phyloP scores from a whole-genome alignment of 2,113 vertebrate species.

The Thalassoma bifasciatum region DNA sequence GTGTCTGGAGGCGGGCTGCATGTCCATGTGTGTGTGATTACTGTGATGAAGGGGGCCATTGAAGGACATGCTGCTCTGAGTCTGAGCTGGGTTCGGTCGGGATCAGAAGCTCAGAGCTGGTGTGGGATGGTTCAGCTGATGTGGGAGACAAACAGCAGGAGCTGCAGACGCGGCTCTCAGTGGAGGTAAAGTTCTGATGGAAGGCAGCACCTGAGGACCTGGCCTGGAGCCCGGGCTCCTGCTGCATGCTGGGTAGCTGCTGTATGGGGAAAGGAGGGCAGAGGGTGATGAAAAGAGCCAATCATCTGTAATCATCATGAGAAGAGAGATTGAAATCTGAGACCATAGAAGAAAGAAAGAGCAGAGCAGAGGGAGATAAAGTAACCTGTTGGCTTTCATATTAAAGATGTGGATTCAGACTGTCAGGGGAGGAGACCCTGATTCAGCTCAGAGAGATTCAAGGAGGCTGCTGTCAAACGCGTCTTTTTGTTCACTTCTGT shows the following conservation, averaged over 20 bases:
- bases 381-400: neutral
- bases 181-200: constrained; percentile 23
- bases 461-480: neutral
- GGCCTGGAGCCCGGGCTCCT: constrained; percentile 62
- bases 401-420: neutral
- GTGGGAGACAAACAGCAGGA: neutral
- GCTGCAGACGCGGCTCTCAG: constrained; percentile 45
- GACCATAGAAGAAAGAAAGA: constrained; percentile 48
- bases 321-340: constrained; percentile 54
- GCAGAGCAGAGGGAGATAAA: constrained; percentile 12
- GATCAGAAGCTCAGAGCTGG: neutral
- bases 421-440: neutral
- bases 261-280: neutral
- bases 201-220: constrained; percentile 53
- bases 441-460: neutral
- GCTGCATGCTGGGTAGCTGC: constrained; percentile 69
- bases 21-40: neutral
- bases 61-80: neutral
- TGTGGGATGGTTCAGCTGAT: neutral
- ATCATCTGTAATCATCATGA: neutral
- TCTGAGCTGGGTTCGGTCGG: neutral
- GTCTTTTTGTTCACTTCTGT: no score
- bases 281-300: neutral
- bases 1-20: constrained; percentile 14
- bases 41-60: constrained; percentile 5